Conservation (phyloP, 1,140 invertebrate species). For the Pogonognathellus flavescens region DNA sequence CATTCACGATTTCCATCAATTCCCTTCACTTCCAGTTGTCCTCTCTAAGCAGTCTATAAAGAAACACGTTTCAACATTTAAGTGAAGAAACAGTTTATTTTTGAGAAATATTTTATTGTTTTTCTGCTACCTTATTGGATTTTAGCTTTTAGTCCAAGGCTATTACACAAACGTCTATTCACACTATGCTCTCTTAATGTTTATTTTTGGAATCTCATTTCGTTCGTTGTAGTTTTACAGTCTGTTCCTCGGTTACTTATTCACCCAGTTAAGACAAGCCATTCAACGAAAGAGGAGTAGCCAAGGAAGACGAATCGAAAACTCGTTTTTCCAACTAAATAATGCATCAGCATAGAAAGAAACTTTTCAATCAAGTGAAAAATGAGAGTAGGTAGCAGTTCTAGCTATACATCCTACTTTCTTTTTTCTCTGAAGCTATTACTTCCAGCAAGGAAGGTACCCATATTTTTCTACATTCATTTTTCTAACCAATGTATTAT, state of each 20-base stretch:
- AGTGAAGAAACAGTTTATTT: background rate
- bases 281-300: background rate
- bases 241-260: background rate
- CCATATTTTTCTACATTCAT: background rate
- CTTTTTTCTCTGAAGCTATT: background rate
- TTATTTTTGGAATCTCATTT: slow-evolving; percentile 34
- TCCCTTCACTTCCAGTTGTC: background rate
- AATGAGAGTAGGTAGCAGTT: slow-evolving; percentile 12
- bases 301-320: slow-evolving; percentile 21
- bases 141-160: too few relatives aligned
- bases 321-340: slow-evolving; percentile 38
- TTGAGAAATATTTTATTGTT: too few relatives aligned
- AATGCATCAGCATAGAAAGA: slow-evolving; percentile 40
- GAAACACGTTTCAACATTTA: background rate
- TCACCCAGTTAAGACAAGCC: slow-evolving; percentile 3
- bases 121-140: too few relatives aligned
- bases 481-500: background rate
- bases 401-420: background rate
- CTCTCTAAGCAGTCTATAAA: background rate
- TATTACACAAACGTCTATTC: too few relatives aligned
- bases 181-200: background rate
- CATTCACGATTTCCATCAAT: background rate
- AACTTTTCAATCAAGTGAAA: slow-evolving; percentile 49
- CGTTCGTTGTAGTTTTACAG: background rate
- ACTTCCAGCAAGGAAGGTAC: background rate